Percentiles rank a stretch among this genome's conserved stretches.
These are phyloP conservation scores for Chrysolina americana DNA, from an alignment of 2,888 invertebrate genomes.

Conservation along the genomic window DNA sequence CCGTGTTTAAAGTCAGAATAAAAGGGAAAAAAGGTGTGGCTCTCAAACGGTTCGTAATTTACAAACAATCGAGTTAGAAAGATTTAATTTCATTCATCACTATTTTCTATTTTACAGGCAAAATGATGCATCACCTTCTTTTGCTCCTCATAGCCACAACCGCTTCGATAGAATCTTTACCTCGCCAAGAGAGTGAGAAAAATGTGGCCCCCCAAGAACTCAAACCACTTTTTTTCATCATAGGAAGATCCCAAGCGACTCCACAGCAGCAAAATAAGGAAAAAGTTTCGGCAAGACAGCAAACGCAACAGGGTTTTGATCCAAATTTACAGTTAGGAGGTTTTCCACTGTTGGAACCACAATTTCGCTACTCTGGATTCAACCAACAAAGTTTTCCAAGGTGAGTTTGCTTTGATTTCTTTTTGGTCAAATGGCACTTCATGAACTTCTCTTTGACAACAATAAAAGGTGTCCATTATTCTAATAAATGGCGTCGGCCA, in stretches of 20 bases:
- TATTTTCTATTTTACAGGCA: neutral
- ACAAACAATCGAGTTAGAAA: too few species aligned
- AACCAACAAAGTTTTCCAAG: slow-evolving; percentile 53
- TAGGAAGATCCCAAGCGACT: slow-evolving; percentile 18
- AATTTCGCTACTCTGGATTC: slow-evolving; percentile 51
- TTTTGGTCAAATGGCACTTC: too few species aligned
- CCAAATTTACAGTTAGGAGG: slow-evolving; percentile 29
- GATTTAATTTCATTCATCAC: neutral
- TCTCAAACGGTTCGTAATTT: too few species aligned
- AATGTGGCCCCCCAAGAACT: neutral
- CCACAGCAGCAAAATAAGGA: slow-evolving; percentile 36
- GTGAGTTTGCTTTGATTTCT: slow-evolving; percentile 45
- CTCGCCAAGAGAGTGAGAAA: slow-evolving; percentile 6
- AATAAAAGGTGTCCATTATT: too few species aligned
- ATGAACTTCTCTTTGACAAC: too few species aligned
- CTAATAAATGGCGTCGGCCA: too few species aligned
- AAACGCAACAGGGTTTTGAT: slow-evolving; percentile 27
- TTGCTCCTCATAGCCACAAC: neutral
- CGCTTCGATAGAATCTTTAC: neutral
- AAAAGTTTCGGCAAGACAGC: slow-evolving; percentile 21
- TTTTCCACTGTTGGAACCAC: slow-evolving; percentile 49
- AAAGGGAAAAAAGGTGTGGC: too few species aligned
- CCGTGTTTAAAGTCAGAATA: too few species aligned
- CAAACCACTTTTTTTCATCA: slow-evolving; percentile 9
- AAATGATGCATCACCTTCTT: slow-evolving; percentile 1